Evolutionary conservation across 2,888 invertebrate genomes (phyloP).

Genomic region (Callosobruchus maculatus): DNA sequence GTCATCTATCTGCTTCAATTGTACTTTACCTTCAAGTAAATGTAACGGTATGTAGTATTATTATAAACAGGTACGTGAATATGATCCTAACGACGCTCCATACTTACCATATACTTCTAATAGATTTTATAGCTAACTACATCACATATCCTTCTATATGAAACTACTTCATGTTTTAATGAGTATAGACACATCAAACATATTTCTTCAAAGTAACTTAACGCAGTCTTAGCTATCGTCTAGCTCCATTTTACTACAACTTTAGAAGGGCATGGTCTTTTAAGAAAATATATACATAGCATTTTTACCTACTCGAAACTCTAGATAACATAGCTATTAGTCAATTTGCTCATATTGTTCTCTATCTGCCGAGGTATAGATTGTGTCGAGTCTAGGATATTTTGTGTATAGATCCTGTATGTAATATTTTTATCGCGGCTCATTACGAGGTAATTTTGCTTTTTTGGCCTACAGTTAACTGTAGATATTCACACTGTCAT

Average conservation of each 20-base stretch:
- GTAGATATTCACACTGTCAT: too few species aligned
- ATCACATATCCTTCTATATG: not conserved
- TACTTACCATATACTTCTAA: slow-evolving; percentile 1
- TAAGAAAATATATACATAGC: not conserved
- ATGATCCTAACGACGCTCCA: not conserved
- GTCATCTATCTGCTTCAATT: too few species aligned
- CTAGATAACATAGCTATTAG: not conserved
- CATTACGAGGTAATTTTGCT: too few species aligned
- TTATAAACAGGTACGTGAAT: not conserved
- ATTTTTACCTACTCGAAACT: not conserved
- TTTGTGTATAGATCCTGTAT: not conserved
- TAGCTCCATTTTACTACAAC: not conserved
- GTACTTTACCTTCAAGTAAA: too few species aligned
- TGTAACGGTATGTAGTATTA: not conserved
- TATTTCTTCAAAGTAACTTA: not conserved
- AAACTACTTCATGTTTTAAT: not conserved
- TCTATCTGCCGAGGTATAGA: slow-evolving; percentile 45
- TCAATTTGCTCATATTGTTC: not conserved
- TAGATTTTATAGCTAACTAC: slow-evolving; percentile 1
- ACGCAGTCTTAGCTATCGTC: not conserved
- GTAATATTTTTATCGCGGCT: not conserved
- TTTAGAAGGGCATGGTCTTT: not conserved
- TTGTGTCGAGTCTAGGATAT: slow-evolving; percentile 43
- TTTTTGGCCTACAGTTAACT: too few species aligned
- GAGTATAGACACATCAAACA: not conserved